These are phyloP conservation scores for Mobula hypostoma DNA, from an alignment of 2,113 vertebrate genomes.

Conservation along the genomic window DNA sequence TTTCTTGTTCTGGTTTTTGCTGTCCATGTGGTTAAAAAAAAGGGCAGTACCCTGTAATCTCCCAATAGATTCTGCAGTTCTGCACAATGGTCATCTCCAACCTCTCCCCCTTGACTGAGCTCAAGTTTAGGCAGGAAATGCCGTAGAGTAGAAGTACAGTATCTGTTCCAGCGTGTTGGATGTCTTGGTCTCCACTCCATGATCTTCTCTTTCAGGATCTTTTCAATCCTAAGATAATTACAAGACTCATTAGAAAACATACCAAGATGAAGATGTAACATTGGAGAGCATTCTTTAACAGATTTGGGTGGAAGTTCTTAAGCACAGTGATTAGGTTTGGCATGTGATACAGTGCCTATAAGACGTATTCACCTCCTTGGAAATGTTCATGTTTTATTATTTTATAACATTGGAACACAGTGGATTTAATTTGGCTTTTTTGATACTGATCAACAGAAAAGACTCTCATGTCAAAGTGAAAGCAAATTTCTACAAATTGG, in stretches of 20 bases:
- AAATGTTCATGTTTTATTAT: too few species aligned
- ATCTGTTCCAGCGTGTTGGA: conserved; percentile 93
- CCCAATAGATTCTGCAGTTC: conserved; percentile 80
- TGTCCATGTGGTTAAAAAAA: background rate
- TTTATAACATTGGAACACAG: too few species aligned
- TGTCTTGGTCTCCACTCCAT: conserved; percentile 92
- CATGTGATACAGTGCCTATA: background rate
- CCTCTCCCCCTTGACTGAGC: conserved; percentile 65
- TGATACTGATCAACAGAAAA: too few species aligned
- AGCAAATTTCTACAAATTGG: too few species aligned
- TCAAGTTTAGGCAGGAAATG: conserved; percentile 85
- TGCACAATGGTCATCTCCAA: conserved; percentile 72
- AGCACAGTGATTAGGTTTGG: background rate
- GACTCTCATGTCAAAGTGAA: too few species aligned
- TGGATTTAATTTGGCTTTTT: too few species aligned
- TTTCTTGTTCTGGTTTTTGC: background rate
- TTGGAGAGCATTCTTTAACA: background rate
- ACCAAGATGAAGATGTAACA: background rate
- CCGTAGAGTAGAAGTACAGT: conserved; percentile 75
- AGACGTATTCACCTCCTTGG: too few species aligned
- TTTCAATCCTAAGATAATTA: conserved; percentile 73
- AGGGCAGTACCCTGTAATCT: conserved; percentile 71
- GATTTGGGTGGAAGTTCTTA: too few species aligned
- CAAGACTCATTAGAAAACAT: background rate
- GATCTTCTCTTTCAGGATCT: conserved; percentile 84